Percentiles rank a stretch among this genome's conserved stretches.
phyloP scores from a whole-genome alignment of 2,888 invertebrate species.

The Conomelus anceps region DNA sequence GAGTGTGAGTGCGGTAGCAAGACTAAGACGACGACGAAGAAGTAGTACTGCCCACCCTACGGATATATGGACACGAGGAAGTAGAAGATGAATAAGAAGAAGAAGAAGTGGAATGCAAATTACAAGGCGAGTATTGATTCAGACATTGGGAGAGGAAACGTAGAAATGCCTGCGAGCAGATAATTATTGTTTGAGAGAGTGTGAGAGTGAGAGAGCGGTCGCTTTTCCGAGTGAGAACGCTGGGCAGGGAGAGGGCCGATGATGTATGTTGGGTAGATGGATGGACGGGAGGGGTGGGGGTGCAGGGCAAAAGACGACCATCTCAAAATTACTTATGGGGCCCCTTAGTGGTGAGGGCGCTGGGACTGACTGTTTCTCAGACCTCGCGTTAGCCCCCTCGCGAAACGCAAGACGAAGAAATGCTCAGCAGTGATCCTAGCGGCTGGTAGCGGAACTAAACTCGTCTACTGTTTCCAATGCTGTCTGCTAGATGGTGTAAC shows the following conservation, averaged over 20 bases:
- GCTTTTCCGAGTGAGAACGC: not conserved
- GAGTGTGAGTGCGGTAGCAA: not conserved
- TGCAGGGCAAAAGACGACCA: conserved; percentile 18
- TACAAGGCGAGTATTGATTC: conserved; percentile 32
- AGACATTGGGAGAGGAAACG: conserved; percentile 27
- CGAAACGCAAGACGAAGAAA: not conserved
- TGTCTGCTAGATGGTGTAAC: not conserved
- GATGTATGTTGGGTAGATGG: not conserved
- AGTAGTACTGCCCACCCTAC: conserved; percentile 6
- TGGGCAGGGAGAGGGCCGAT: conserved; percentile 7
- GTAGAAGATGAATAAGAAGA: conserved; percentile 8
- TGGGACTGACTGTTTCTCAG: not conserved
- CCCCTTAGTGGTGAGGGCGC: conserved; percentile 24
- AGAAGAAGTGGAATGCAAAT: conserved; percentile 32
- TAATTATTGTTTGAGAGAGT: conserved; percentile 34
- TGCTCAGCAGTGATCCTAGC: not conserved
- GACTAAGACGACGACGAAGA: not conserved
- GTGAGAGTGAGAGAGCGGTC: conserved; percentile 21
- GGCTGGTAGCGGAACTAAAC: not conserved
- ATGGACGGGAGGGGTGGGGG: not conserved
- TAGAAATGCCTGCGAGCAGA: conserved; percentile 33
- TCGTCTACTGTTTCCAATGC: not conserved
- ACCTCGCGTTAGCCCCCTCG: not conserved
- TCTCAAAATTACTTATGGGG: conserved; percentile 28
- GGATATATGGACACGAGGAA: conserved; percentile 22